Conservation (phyloP, 1,140 invertebrate genomes). For the Cotesia vestalis region DNA sequence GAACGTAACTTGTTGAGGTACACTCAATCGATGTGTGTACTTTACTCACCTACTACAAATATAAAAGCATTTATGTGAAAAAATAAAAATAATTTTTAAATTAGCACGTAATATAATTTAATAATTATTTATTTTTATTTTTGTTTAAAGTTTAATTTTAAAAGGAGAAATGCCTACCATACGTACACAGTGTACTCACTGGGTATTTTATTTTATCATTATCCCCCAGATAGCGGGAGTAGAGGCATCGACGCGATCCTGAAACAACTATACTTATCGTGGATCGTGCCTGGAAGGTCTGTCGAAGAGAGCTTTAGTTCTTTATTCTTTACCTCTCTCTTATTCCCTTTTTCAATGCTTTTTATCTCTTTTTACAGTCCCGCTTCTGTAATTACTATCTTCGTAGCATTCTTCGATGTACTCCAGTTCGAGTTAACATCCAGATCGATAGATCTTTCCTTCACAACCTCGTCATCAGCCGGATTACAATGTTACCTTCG, state of each 20-base stretch:
- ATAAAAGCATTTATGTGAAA: background rate
- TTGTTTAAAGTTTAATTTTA: background rate
- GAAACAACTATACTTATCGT: constrained; percentile 66
- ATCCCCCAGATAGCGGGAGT: constrained; percentile 57
- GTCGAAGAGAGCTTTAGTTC: constrained; percentile 39
- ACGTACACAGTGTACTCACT: constrained; percentile 1
- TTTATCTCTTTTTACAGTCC: constrained; percentile 45
- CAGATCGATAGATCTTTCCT: constrained; percentile 32
- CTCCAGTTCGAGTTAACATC: constrained; percentile 46
- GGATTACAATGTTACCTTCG: background rate
- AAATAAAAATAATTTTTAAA: constrained; percentile 13
- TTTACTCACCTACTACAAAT: background rate
- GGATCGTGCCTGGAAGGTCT: constrained; percentile 63
- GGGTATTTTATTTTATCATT: constrained; percentile 58
- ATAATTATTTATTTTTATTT: background rate
- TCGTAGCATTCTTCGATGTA: constrained; percentile 43
- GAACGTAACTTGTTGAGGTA: constrained; percentile 36
- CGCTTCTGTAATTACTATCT: constrained; percentile 66
- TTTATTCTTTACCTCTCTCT: constrained; percentile 43
- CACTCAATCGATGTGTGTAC: background rate
- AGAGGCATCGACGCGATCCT: constrained; percentile 57
- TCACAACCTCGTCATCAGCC: constrained; percentile 7
- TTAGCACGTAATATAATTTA: background rate
- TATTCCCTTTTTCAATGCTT: constrained; percentile 31
- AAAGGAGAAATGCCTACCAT: background rate